Conservation (phyloP, 2,113 vertebrate species). For the Chionomys nivalis region DNA sequence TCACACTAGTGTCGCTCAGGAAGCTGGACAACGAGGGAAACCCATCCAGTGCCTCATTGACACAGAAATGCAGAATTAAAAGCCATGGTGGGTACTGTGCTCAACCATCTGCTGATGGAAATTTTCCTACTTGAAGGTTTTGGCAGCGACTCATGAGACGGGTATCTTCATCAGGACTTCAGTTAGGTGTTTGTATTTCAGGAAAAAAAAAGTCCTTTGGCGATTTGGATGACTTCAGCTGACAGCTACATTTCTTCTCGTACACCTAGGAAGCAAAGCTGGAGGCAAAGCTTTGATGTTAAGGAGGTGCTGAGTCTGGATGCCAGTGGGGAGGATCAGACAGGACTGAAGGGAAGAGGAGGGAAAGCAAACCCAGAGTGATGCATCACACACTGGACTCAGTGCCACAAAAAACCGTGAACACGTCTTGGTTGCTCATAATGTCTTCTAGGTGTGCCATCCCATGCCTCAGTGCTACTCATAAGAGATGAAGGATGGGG, state of each 20-base stretch:
- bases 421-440: background rate
- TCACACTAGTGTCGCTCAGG: background rate
- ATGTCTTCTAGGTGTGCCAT: background rate
- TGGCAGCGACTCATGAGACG: background rate
- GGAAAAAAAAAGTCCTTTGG: background rate
- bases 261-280: background rate
- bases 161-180: background rate
- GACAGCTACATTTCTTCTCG: background rate
- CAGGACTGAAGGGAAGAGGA: background rate
- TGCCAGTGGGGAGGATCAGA: background rate
- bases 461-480: background rate
- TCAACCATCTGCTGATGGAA: slow-evolving; percentile 33
- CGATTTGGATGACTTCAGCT: background rate
- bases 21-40: slow-evolving; percentile 40
- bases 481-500: background rate
- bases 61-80: slow-evolving; percentile 21
- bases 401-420: background rate
- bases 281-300: background rate
- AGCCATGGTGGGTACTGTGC: background rate
- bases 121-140: background rate
- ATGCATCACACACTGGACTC: background rate
- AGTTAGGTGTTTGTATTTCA: background rate
- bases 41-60: background rate
- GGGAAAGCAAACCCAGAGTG: background rate
- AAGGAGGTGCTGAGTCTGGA: background rate